Evolutionary conservation across 2,113 vertebrate species (phyloP).

Genomic region (Ceratotherium simum): DNA sequence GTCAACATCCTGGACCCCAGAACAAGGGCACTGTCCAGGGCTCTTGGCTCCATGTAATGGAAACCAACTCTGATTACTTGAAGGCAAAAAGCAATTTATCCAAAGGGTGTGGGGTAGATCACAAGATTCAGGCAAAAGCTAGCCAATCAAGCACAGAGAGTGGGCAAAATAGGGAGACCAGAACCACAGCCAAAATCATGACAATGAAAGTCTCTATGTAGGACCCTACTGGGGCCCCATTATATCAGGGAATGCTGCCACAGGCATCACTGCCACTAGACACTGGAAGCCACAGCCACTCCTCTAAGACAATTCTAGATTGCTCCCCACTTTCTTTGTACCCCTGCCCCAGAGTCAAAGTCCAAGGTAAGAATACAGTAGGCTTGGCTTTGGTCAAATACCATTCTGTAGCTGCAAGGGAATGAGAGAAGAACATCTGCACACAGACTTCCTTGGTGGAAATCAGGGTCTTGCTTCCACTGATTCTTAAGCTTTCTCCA

Average conservation of each 20-base stretch:
- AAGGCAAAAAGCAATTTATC: neutral
- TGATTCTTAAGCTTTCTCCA: neutral
- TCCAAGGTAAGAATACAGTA: neutral
- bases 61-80: neutral
- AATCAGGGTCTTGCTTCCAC: neutral
- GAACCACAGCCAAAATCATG: neutral
- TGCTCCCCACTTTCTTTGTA: neutral
- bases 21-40: neutral
- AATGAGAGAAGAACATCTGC: neutral
- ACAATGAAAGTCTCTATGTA: neutral
- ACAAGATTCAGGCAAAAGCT: neutral
- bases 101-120: neutral
- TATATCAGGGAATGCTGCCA: neutral
- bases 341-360: neutral
- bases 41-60: neutral
- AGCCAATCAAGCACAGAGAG: neutral
- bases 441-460: neutral
- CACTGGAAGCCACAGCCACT: neutral
- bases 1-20: neutral
- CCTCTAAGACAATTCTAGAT: neutral
- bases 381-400: neutral
- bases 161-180: neutral
- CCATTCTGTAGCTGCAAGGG: neutral
- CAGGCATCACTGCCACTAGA: neutral
- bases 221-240: neutral